Evolutionary conservation across 2,888 invertebrate species (phyloP).

Genomic region (Ennomos erosarius): DNA sequence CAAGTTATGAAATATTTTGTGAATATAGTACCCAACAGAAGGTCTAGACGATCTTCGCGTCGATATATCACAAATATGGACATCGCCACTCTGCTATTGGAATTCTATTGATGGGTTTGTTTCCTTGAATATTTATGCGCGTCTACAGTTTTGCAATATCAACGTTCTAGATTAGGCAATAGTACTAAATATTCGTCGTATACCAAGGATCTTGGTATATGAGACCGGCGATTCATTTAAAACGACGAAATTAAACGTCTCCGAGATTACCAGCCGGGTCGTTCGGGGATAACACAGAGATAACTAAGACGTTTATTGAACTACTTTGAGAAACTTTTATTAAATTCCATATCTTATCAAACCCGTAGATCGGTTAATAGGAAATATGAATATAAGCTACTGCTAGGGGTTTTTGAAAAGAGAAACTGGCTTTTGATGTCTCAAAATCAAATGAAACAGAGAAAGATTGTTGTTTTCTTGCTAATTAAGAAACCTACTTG

Average conservation of each 20-base stretch:
- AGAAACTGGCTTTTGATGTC: constrained; percentile 25
- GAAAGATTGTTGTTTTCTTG: constrained; percentile 4
- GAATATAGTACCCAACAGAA: constrained; percentile 66
- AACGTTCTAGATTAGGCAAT: constrained; percentile 1
- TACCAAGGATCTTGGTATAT: constrained; percentile 60
- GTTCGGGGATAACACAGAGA: constrained; percentile 66
- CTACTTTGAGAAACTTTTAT: constrained; percentile 63
- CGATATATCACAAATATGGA: constrained; percentile 81
- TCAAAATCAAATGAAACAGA: constrained; percentile 13
- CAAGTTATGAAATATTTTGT: constrained; percentile 80
- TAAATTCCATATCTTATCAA: constrained; percentile 56
- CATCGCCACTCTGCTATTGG: constrained; percentile 75
- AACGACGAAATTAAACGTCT: constrained; percentile 74
- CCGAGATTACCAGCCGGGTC: constrained; percentile 65
- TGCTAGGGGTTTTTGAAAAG: constrained; percentile 39
- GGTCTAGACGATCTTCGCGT: constrained; percentile 56
- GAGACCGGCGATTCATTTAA: constrained; percentile 72
- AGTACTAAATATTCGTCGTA: constrained; percentile 13
- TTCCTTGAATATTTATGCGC: constrained; percentile 62
- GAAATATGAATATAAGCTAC: constrained; percentile 51
- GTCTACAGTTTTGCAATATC: constrained; percentile 1
- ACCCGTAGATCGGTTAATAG: constrained; percentile 50
- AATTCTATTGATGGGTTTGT: constrained; percentile 72
- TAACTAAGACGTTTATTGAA: constrained; percentile 68
- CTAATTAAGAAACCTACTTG: constrained; percentile 2